phyloP scores from a whole-genome alignment of 1,140 invertebrate species.

The Papilio glaucus region DNA sequence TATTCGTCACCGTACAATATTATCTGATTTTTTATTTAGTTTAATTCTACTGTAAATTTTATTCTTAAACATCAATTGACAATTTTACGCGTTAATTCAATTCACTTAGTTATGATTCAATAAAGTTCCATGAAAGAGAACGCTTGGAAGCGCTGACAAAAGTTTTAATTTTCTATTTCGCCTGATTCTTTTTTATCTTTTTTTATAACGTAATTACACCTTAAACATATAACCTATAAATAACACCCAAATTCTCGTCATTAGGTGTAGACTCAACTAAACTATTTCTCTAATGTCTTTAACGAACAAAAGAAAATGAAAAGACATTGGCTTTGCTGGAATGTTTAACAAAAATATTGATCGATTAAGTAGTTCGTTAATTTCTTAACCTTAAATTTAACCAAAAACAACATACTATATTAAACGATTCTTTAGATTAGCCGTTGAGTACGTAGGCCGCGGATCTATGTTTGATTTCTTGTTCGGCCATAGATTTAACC shows the following conservation, averaged over 20 bases:
- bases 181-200: not conserved
- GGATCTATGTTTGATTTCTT: no score
- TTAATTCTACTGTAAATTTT: not conserved
- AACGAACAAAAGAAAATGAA: no score
- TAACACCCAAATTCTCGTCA: not conserved
- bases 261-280: not conserved
- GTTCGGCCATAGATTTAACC: no score
- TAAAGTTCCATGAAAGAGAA: conserved; percentile 25
- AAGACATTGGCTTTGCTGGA: not conserved
- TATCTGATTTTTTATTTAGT: not conserved
- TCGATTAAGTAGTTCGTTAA: no score
- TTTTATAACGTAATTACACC: not conserved
- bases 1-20: no score
- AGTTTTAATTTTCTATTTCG: not conserved
- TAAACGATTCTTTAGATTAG: no score
- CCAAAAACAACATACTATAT: no score
- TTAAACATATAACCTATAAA: not conserved
- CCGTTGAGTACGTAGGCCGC: no score
- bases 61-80: not conserved
- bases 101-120: conserved; percentile 22
- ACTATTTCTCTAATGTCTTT: no score
- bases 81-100: conserved; percentile 16
- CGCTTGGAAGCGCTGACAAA: not conserved
- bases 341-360: conserved; percentile 8
- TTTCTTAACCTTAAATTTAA: no score